A percentile compares a stretch with the other conserved stretches of the same genome.
Conservation (phyloP, 2,113 vertebrate genomes). For the Gnathonemus echidnorhynchus region DNA sequence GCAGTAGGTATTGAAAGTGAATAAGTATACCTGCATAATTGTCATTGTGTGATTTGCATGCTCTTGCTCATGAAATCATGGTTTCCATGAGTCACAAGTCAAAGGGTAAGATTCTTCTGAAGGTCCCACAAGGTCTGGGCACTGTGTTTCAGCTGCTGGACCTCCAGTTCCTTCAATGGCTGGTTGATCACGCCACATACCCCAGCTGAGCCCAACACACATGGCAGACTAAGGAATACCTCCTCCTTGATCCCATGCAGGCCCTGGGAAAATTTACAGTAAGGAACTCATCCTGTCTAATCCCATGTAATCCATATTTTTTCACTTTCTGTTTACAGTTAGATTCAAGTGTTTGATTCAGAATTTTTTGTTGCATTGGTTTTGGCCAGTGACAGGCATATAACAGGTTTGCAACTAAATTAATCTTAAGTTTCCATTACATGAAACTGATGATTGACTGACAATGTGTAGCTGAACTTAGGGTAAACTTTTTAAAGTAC, state of each 20-base stretch:
- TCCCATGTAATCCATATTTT: not conserved
- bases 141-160: conserved; percentile 7
- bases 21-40: not conserved
- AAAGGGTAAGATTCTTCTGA: conserved; percentile 26
- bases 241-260: conserved; percentile 25
- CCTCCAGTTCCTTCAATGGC: conserved; percentile 20
- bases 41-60: not conserved
- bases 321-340: not conserved
- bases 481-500: not conserved
- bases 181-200: conserved; percentile 29
- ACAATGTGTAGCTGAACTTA: not conserved
- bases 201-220: conserved; percentile 25
- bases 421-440: not conserved
- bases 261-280: conserved; percentile 11
- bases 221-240: conserved; percentile 30
- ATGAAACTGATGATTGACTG: not conserved
- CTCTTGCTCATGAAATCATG: not conserved
- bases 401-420: not conserved
- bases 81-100: not conserved
- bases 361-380: not conserved
- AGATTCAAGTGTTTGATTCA: not conserved
- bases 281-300: not conserved
- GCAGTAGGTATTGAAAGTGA: not conserved
- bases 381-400: not conserved
- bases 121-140: conserved; percentile 24